Conservation (phyloP, 2,888 invertebrate genomes). For the Cosmorhoe ocellata region DNA sequence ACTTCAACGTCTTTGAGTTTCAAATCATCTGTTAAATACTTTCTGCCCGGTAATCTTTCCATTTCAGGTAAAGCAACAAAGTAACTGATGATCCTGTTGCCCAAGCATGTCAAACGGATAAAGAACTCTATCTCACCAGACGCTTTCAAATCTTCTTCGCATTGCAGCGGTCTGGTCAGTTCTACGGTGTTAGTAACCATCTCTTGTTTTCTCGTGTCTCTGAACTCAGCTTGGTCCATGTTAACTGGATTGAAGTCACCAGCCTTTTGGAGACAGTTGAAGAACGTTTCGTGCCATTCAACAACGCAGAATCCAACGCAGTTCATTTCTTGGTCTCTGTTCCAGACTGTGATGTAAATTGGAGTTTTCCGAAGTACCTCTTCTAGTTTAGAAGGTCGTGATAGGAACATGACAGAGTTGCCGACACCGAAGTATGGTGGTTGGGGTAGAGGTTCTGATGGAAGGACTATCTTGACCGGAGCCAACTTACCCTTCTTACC, state of each 20-base stretch:
- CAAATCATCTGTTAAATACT: slow-evolving; percentile 67
- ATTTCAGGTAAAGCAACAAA: slow-evolving; percentile 72
- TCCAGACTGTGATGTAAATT: slow-evolving; percentile 72
- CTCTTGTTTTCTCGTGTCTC: slow-evolving; percentile 60
- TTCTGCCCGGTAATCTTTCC: slow-evolving; percentile 72
- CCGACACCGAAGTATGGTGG: slow-evolving; percentile 76
- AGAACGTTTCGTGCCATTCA: slow-evolving; percentile 70
- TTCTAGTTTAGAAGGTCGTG: slow-evolving; percentile 66
- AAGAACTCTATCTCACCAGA: slow-evolving; percentile 73
- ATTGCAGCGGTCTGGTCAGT: slow-evolving; percentile 58
- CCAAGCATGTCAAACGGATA: slow-evolving; percentile 66
- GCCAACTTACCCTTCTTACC: slow-evolving; percentile 51
- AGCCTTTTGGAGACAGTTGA: slow-evolving; percentile 59
- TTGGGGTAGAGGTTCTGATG: slow-evolving; percentile 73
- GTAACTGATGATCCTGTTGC: slow-evolving; percentile 64
- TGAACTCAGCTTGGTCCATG: slow-evolving; percentile 67
- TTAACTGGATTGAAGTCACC: slow-evolving; percentile 64
- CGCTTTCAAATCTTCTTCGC: slow-evolving; percentile 71
- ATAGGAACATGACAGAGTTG: slow-evolving; percentile 69
- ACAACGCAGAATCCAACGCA: slow-evolving; percentile 66
- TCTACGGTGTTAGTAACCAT: slow-evolving; percentile 71
- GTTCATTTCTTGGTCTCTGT: slow-evolving; percentile 68
- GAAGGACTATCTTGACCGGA: slow-evolving; percentile 56
- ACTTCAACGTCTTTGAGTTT: slow-evolving; percentile 73
- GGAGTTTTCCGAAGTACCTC: slow-evolving; percentile 66